Evolutionary conservation across 2,888 invertebrate genomes (phyloP).

Genomic region (Tetropium fuscum): DNA sequence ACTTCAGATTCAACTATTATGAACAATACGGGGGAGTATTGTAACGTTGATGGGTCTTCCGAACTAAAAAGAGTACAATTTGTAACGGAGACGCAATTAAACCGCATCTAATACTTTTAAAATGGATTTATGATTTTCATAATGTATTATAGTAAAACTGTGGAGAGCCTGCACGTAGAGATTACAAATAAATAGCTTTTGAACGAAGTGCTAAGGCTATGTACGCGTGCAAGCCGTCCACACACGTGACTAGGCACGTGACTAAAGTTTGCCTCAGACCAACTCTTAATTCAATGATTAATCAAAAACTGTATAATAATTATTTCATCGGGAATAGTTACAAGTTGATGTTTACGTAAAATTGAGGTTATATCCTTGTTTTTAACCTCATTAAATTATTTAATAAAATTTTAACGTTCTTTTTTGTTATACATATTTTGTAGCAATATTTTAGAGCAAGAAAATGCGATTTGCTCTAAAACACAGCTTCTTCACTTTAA

Average conservation of each 20-base stretch:
- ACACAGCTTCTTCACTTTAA: too few species aligned
- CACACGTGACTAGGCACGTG: constrained; percentile 45
- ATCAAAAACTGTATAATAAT: not conserved
- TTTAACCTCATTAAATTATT: too few species aligned
- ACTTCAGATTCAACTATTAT: constrained; percentile 5
- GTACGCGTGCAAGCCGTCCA: constrained; percentile 49
- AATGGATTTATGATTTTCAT: constrained; percentile 20
- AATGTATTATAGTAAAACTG: constrained; percentile 30
- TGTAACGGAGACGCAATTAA: constrained; percentile 3
- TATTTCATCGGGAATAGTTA: too few species aligned
- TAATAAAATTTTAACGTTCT: too few species aligned
- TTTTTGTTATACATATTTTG: too few species aligned
- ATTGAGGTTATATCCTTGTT: too few species aligned
- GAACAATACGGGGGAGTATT: constrained; percentile 8
- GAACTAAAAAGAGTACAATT: constrained; percentile 3
- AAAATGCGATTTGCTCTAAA: too few species aligned
- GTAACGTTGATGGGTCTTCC: constrained; percentile 1
- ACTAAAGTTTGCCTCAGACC: constrained; percentile 35
- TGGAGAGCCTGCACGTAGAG: constrained; percentile 20
- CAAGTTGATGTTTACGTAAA: too few species aligned
- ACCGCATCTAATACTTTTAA: constrained; percentile 21
- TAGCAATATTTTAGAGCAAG: too few species aligned
- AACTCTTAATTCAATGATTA: constrained; percentile 34
- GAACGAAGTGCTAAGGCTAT: constrained; percentile 57
- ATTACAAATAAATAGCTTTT: constrained; percentile 51